Base-by-base conservation (phyloP, 2,113 vertebrate species). In the Pitta sordida region DNA sequence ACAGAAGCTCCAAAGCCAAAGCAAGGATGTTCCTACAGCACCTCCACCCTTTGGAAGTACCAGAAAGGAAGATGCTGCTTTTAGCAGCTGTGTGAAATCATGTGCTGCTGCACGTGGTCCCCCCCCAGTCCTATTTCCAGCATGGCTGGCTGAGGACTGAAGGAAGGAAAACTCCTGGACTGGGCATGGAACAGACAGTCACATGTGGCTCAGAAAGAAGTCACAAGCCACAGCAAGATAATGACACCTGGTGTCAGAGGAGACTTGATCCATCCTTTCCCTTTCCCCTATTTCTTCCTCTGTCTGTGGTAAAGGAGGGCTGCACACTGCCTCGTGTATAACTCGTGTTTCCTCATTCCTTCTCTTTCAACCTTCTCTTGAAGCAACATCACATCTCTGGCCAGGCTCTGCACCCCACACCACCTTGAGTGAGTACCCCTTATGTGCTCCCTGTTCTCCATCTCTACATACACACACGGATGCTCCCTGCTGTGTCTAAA, bases 231-330 rank as follows among this genome's bases (percentile, higher is more conserved):
- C 2, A 30, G 67, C 37, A 70, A 49, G 51, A 18, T 51, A 46
- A 78, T 1, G 7, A 49, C 64, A 60, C 46, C 71, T 85, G 68
- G 64, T 5, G 3, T 24, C n/a, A 17, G 29, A 37, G 76, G 76
- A 93, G 88, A 93, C 56, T 44, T 46, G 73, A 94, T 91, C 70
- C 86, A 79, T 34, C 44, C 75, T 83, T 92, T 88, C 51, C 83
- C 79, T 93, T 91, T 94, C 43, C 79, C 55, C 86, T 88, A 43
- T 51, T 96, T 94, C 52, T 67, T 59, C 30, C 48, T 64, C 62
- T 0, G 0, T 44, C 65, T 12, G 5, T 20, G 59, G 4, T 3
- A 10, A 23, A 58, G 55, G 36, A 65, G 10, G 22, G 70, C 29
- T 75, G 67, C 14, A 15, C 7, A 8, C 51, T 27, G 1, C 12